Percentiles rank a stretch among this genome's conserved stretches.
Evolutionary conservation across 2,113 vertebrate genomes (phyloP).

Genomic region (Trichechus manatus): DNA sequence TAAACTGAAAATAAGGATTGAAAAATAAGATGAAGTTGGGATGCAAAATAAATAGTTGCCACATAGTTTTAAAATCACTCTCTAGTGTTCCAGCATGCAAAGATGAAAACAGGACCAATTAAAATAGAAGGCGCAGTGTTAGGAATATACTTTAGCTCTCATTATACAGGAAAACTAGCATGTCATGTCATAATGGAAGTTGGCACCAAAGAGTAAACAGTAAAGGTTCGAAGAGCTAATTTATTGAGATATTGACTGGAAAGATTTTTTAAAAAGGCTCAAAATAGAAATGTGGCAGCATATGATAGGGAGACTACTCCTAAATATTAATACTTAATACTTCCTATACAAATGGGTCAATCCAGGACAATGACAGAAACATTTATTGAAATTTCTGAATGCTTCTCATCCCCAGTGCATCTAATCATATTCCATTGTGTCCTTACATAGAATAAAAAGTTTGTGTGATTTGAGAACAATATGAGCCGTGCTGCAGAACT

Average conservation of each 20-base stretch:
- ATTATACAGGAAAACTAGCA: background rate
- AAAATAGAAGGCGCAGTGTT: fast-evolving
- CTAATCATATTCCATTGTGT: background rate
- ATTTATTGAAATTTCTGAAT: background rate
- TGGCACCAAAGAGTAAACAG: background rate
- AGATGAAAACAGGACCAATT: background rate
- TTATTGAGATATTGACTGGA: background rate
- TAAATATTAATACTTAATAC: background rate
- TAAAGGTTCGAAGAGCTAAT: background rate
- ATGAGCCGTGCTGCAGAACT: background rate
- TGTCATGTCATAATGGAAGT: background rate
- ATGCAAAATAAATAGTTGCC: background rate
- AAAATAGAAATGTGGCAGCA: background rate
- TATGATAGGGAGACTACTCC: background rate
- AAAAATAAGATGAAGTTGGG: background rate
- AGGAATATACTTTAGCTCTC: background rate
- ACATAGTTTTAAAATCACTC: background rate
- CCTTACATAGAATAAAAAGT: background rate
- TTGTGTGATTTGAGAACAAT: background rate
- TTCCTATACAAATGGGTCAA: background rate
- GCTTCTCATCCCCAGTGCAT: background rate
- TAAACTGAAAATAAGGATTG: background rate
- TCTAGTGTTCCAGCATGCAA: background rate
- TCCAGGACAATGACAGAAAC: background rate
- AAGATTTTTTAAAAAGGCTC: background rate